A percentile compares a stretch with the other conserved stretches of the same genome.
Conservation (phyloP, 2,888 invertebrate species). For the Proisotoma minuta region DNA sequence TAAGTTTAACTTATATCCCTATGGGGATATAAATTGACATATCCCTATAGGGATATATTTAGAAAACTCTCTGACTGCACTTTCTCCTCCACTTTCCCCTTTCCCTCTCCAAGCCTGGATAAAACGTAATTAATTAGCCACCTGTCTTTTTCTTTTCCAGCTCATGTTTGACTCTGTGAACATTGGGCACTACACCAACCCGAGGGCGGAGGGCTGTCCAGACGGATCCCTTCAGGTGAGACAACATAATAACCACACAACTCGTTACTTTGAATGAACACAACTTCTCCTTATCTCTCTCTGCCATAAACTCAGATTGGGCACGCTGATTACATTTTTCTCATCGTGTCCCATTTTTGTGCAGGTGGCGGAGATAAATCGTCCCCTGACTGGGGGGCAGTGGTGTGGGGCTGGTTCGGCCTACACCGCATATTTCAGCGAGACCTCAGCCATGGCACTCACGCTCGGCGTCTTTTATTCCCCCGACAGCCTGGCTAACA, state of each 20-base stretch:
- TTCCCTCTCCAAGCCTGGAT: no score
- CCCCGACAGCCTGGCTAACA: not conserved
- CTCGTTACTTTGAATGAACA: not conserved
- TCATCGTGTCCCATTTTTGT: not conserved
- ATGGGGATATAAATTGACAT: no score
- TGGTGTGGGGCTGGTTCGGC: constrained; percentile 82
- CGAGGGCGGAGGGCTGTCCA: constrained; percentile 69
- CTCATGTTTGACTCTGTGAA: constrained; percentile 79
- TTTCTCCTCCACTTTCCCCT: no score
- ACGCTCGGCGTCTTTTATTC: constrained; percentile 53
- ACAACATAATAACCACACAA: not conserved
- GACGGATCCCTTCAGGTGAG: constrained; percentile 68
- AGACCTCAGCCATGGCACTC: constrained; percentile 81
- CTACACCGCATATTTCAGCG: constrained; percentile 80
- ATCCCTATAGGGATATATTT: no score
- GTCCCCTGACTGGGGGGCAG: constrained; percentile 81
- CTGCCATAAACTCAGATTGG: not conserved
- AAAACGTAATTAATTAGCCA: no score
- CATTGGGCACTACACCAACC: constrained; percentile 73
- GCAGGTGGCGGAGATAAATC: constrained; percentile 75
- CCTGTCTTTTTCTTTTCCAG: constrained; percentile 29
- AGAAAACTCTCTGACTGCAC: no score
- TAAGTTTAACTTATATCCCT: no score
- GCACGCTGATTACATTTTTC: not conserved
- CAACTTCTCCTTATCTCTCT: not conserved